Evolutionary conservation across 1,140 invertebrate genomes (phyloP), one percentile per base, ranked within the genome.

Genomic region (Zophobas morio): DNA sequence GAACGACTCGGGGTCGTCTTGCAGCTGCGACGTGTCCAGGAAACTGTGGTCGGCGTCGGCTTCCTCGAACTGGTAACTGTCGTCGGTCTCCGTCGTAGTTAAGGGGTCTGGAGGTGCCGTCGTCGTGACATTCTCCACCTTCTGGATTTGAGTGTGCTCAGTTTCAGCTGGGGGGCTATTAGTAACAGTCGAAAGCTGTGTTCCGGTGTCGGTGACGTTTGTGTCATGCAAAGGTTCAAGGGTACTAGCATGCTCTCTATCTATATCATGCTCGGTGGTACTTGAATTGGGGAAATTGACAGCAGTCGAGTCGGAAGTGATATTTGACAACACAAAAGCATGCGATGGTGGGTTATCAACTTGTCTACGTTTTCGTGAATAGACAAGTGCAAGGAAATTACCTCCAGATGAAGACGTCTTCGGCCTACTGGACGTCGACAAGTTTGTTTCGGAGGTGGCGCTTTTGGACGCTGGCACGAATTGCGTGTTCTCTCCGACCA

Each of bases 401-500:
- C 93, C 92, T 92, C 92, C 92, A 85, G 89, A 86, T 79, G 89
- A 86, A 74, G 87, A 87, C 81, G 89, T 89, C 77, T 90, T 87
- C 34, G 90, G 88, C 84, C 88, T 87, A 54, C 86, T 86, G 40
- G 87, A 84, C 72, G 90, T 87, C 56, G 91, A 91, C 83, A 90
- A 90, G 84, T 92, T 93, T 71, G 87, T 89, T 80, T 91, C 89
- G 40, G 90, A 87, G 66, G 89, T 89, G 78, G 89, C 88, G 73
- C 89, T 85, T 87, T 93, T 93, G 47, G 92, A 91, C 76, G 88
- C 87, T 57, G 90, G 88, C 79, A 91, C 90, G 71, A 90, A 88
- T 84, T 94, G 92, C 6, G 88, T 87, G 78, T 90, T 91, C 81
- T 93, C 94, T 81, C 93, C 94, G 70, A 96, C 94, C 82, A 96